Evolutionary conservation across 2,797 vertebrate genomes (phyloP).

Genomic region (Enteromius fasciolatus): DNA sequence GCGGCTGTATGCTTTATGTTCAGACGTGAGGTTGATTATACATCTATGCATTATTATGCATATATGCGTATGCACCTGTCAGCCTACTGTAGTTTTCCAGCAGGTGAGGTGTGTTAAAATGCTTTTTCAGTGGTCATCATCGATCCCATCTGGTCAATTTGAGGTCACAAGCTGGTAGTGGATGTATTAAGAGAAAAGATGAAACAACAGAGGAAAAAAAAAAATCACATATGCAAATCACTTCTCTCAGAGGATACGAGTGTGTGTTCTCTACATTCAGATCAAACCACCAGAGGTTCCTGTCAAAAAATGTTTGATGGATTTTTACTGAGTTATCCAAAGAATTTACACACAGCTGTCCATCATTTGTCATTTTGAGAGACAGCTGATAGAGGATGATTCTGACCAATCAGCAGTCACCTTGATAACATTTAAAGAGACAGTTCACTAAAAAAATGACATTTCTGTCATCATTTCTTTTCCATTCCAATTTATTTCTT

Average conservation of each 20-base stretch:
- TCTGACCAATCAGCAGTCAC: conserved; percentile 20
- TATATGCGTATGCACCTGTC: conserved; percentile 20
- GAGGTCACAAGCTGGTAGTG: conserved; percentile 9
- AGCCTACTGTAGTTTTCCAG: conserved; percentile 24
- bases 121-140: conserved; percentile 13
- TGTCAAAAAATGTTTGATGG: conserved; percentile 21
- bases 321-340: conserved; percentile 10
- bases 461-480: not conserved
- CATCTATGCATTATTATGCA: conserved; percentile 10
- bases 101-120: conserved; percentile 33
- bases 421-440: conserved; percentile 10
- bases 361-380: conserved; percentile 25
- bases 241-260: not conserved
- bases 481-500: not conserved
- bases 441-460: not conserved
- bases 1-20: not conserved
- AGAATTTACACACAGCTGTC: conserved; percentile 30
- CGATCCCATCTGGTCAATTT: not conserved
- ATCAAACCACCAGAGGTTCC: conserved; percentile 21
- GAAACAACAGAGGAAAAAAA: not conserved
- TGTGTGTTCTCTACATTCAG: conserved; percentile 2
- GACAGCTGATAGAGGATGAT: not conserved
- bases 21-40: not conserved
- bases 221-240: conserved; percentile 2
- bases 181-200: conserved; percentile 2